Base-by-base conservation (phyloP, 2,113 vertebrate genomes). In the Sisor rabdophorus region DNA sequence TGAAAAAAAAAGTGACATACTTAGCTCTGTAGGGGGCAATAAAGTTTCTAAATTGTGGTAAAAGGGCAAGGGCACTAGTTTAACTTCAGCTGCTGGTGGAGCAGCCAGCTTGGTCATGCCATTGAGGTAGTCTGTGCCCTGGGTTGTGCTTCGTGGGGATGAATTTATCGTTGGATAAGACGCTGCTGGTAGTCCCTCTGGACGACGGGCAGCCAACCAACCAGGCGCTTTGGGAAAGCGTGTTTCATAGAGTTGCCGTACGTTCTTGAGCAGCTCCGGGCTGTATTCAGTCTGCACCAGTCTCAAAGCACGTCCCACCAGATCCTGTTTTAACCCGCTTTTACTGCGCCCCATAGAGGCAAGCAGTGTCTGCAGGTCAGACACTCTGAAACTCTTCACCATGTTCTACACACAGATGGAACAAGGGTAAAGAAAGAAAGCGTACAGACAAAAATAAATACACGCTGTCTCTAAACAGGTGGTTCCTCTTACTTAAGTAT, bases 341-440 rank as follows among this genome's bases (percentile, higher is more conserved):
- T 99, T 99, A 91, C 96, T 99, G 87, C 97, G 95, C 74, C 97
- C 97, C 83, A 98, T 98, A 20, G 95, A 99, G 84, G 96, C 95
- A 87, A 99, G 91, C 87, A 99, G 93, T 80, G 96, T 97, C 90
- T 99, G 97, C 86, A 99, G 95, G 91, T 99, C 97, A 83, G 97
- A 98, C 82, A 99, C 97, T 87, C 97, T 93, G 90, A 99, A 99
- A 91, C 97, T 98, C 94, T 98, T 98, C 88, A 99, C 97, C 97
- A 99, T 99, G 92, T 99, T 98, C 97, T 99, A 69, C 0, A 3
- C 75, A 59, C 19, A 58, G 44, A 19, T 22, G 48, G 9, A 65
- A 52, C 28, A 32, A 17, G 60, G 0, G 11, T 67, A 48, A 3
- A 55, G 72, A 75, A 2, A 20, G 12, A 8, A 2, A 74, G 2